Evolutionary conservation across 2,797 vertebrate species (phyloP).

Genomic region (Gallinago nigripennis): DNA sequence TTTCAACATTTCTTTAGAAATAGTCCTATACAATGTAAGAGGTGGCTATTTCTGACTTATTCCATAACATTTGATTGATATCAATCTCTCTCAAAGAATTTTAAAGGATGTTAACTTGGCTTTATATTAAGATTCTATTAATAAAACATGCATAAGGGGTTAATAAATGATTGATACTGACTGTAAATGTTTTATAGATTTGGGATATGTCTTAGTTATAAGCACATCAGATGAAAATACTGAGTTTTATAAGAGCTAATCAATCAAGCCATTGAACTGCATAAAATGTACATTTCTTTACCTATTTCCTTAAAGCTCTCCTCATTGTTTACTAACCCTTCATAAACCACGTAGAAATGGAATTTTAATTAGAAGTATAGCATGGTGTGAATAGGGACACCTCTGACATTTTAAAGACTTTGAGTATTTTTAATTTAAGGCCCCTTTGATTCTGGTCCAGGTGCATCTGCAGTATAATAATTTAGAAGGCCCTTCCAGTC

Average conservation of each 20-base stretch:
- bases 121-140: constrained; percentile 3
- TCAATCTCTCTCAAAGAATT: background rate
- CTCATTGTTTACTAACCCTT: background rate
- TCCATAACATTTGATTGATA: background rate
- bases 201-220: background rate
- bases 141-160: background rate
- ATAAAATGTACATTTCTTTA: background rate
- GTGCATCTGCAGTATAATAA: background rate
- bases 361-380: background rate
- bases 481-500: background rate
- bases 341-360: background rate
- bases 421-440: background rate
- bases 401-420: background rate
- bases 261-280: background rate
- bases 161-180: constrained; percentile 26
- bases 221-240: background rate
- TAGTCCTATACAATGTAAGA: background rate
- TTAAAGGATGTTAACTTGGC: background rate
- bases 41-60: background rate
- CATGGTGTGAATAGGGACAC: background rate
- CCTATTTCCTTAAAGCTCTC: background rate
- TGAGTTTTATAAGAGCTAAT: background rate
- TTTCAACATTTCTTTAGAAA: background rate
- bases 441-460: background rate
- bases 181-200: constrained; percentile 9